Base-by-base conservation (phyloP, 2,113 vertebrate genomes). In the Phasianus colchicus region DNA sequence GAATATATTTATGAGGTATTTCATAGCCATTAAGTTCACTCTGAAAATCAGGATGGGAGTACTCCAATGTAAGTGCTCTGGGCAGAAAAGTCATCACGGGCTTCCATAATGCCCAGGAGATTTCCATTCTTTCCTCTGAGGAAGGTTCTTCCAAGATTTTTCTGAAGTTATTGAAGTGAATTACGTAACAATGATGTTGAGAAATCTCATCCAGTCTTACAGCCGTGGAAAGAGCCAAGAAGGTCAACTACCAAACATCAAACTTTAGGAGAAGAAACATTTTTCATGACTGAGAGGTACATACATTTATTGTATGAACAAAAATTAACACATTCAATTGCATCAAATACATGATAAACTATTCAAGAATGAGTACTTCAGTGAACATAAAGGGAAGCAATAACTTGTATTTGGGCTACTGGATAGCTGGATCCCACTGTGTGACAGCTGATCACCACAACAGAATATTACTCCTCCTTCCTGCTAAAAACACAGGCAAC, bases 91-190 rank as follows among this genome's bases (percentile, higher is more conserved):
- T 42, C 32, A 71, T 18, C 25, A 10, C 2, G 5, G 73, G 15
- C 50, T 87, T 69, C 71, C 34, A 79, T 5, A 19, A 40, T 69
- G 64, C 30, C 7, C 50, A 85, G 38, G 38, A 74, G 42, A 74
- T 20, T 57, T n/a, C 61, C 29, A 11, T n/a, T 67, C 50, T 11
- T 77, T 42, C 47, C 60, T 47, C 30, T 13, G 27, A 92, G 36
- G 52, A 91, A 69, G 30, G 22, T 52, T 88, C 61, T 86, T 91
- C 47, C n/a, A 77, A 64, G 54, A 89, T 67, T 42, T 71, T 29
- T 47, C 55, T 88, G 60, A 86, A 86, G 38, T 80, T 69, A 60
- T 12, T 60, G 1, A 82, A 60, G 18, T 20, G 6, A 88, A 55
- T 9, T 55, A 70, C 7, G 1, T 24, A 52, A 38, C 1, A 0